These are phyloP conservation scores for Diachasma alloeum DNA, from an alignment of 1,140 invertebrate species.

Conservation along the genomic window DNA sequence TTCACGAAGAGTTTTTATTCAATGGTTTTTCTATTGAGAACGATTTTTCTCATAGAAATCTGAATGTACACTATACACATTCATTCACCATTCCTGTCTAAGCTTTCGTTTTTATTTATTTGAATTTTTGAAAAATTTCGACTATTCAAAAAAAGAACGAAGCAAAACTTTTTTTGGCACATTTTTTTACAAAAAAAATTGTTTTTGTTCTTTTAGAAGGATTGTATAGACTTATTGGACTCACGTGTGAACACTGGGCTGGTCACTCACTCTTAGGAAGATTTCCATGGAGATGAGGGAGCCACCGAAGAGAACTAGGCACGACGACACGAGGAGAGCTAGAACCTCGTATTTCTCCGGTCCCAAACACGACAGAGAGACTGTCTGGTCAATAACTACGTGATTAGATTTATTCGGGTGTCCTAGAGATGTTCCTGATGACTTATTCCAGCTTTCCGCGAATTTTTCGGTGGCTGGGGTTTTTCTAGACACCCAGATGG, in stretches of 20 bases:
- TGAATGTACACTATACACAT: too few relatives aligned
- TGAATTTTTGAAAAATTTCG: too few relatives aligned
- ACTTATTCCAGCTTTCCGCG: neutral
- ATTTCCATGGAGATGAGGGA: conserved; percentile 33
- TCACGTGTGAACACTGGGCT: conserved; percentile 39
- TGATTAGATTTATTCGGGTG: neutral
- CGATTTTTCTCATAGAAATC: too few relatives aligned
- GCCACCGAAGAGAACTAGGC: conserved; percentile 28
- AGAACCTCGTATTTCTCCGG: conserved; percentile 44
- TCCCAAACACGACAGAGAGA: conserved; percentile 36
- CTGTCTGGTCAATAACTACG: neutral
- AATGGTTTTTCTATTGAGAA: too few relatives aligned
- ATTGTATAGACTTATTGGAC: conserved; percentile 3
- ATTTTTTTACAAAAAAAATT: too few relatives aligned
- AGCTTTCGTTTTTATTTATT: too few relatives aligned
- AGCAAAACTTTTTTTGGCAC: too few relatives aligned
- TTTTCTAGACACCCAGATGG: conserved; percentile 35
- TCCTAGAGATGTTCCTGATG: neutral
- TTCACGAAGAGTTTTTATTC: too few relatives aligned
- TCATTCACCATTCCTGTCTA: too few relatives aligned
- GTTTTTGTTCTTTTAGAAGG: neutral
- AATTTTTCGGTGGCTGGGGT: neutral
- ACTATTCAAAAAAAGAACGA: too few relatives aligned
- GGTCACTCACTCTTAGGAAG: conserved; percentile 31
- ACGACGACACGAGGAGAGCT: conserved; percentile 41